phyloP scores from a whole-genome alignment of 2,113 vertebrate species.

The Eira barbara region DNA sequence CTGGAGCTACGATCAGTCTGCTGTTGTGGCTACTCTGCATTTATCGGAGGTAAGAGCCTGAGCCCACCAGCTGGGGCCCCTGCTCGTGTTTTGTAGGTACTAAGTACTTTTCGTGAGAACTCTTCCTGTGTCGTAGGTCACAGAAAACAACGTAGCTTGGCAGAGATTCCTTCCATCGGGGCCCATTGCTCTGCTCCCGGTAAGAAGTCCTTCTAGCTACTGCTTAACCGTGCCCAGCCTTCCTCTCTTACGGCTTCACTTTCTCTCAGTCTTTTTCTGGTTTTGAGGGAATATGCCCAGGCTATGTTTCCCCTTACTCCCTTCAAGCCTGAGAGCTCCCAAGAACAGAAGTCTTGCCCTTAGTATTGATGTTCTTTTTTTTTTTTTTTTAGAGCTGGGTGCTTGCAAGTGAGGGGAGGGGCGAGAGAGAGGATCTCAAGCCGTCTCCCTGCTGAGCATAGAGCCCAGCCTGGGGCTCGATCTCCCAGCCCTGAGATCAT shows the following conservation, averaged over 20 bases:
- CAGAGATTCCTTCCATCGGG: constrained; percentile 97
- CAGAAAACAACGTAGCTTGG: constrained; percentile 98
- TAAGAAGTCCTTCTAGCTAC: constrained; percentile 75
- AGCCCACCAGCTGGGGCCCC: neutral
- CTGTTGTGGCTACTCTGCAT: constrained; percentile 95
- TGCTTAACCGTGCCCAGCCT: neutral
- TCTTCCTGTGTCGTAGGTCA: constrained; percentile 83
- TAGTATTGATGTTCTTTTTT: constrained; percentile 47
- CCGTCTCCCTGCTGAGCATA: neutral
- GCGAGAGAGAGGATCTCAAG: neutral
- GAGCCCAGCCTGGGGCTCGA: neutral
- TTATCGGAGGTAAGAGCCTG: constrained; percentile 89
- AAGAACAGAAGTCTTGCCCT: neutral
- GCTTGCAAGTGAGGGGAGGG: neutral
- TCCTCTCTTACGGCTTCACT: neutral
- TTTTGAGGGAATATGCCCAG: neutral
- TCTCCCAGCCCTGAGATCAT: neutral
- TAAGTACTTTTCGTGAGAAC: neutral
- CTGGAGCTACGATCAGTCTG: constrained; percentile 95
- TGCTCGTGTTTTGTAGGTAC: neutral
- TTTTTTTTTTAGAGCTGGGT: neutral
- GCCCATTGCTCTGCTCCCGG: constrained; percentile 96
- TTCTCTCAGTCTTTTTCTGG: neutral
- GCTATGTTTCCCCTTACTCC: neutral
- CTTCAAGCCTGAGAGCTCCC: neutral